Conservation (phyloP, 2,113 vertebrate species). For the Mustela lutreola region DNA sequence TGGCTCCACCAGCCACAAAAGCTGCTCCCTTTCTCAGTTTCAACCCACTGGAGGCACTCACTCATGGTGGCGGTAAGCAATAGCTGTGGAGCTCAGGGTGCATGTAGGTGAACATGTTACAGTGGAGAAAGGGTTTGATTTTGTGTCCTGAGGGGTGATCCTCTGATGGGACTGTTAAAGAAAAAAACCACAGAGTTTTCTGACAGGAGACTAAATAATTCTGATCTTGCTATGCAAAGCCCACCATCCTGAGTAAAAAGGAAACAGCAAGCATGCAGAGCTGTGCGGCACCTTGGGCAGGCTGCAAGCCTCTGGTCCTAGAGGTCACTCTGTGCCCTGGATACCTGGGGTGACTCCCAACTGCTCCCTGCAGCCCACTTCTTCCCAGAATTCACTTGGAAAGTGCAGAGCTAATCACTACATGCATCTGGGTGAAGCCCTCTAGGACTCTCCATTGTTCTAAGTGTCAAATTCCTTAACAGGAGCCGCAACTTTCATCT, state of each 20-base stretch:
- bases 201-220: background rate
- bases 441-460: background rate
- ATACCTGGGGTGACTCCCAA: background rate
- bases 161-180: background rate
- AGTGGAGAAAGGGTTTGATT: background rate
- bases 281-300: too few relatives aligned
- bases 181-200: background rate
- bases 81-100: background rate
- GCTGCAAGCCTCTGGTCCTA: rapidly evolving
- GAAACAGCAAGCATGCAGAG: background rate
- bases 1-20: background rate
- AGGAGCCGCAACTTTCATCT: background rate
- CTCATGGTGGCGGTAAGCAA: background rate
- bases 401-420: background rate
- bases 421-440: background rate
- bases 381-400: background rate
- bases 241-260: background rate
- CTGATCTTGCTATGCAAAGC: background rate
- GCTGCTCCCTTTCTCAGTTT: background rate
- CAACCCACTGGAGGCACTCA: background rate
- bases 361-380: background rate
- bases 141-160: background rate
- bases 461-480: background rate
- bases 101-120: background rate
- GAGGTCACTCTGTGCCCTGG: background rate